Conservation (phyloP, 2,888 invertebrate species). For the Lobophora halterata region DNA sequence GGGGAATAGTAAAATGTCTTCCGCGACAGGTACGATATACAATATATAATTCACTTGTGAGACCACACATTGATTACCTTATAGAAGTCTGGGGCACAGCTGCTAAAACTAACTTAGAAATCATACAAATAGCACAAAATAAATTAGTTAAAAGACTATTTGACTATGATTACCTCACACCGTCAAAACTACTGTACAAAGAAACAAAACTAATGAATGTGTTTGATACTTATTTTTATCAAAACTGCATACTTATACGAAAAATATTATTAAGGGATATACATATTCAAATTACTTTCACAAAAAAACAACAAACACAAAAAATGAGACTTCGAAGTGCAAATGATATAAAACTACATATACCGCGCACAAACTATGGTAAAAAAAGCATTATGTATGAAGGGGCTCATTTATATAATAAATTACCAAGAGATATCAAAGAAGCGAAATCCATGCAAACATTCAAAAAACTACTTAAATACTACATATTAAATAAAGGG, state of each 20-base stretch:
- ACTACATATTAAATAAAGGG: slow-evolving; percentile 1
- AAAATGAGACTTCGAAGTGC: not conserved
- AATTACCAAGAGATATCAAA: not conserved
- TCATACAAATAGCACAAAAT: no score
- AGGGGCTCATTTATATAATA: not conserved
- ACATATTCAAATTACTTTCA: not conserved
- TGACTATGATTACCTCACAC: not conserved
- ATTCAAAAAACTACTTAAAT: not conserved
- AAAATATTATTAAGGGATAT: not conserved
- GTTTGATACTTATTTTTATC: not conserved
- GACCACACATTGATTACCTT: slow-evolving; percentile 25
- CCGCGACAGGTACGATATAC: slow-evolving; percentile 5
- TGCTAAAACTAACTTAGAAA: no score
- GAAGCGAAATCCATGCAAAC: not conserved
- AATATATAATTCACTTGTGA: slow-evolving; percentile 25
- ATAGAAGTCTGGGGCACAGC: no score
- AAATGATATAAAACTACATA: not conserved
- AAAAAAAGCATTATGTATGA: no score
- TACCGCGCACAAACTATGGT: not conserved
- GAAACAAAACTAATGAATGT: not conserved
- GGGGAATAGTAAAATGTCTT: slow-evolving; percentile 11
- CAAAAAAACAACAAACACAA: not conserved
- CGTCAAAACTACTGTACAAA: not conserved
- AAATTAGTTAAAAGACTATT: no score
- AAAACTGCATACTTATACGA: not conserved